Conservation (phyloP, 1,140 invertebrate species). For the Zaprionus ghesquierei region DNA sequence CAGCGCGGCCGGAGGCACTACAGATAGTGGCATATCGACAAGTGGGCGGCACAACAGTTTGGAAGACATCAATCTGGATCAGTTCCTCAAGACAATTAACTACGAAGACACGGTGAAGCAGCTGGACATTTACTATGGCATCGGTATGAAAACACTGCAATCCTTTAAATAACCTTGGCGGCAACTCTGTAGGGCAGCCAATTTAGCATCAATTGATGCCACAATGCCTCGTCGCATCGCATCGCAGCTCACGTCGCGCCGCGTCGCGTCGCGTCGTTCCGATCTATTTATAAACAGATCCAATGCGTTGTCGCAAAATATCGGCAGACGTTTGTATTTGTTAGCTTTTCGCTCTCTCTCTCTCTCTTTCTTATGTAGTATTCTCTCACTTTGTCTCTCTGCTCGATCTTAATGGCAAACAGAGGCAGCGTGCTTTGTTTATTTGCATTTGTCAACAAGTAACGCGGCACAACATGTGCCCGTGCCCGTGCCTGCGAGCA, state of each 20-base stretch:
- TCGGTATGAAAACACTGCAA: slow-evolving; percentile 85
- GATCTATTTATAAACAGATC: slow-evolving; percentile 64
- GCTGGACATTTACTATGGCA: slow-evolving; percentile 96
- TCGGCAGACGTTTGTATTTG: slow-evolving; percentile 29
- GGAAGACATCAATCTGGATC: slow-evolving; percentile 88
- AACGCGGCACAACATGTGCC: slow-evolving; percentile 13
- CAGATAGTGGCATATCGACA: slow-evolving; percentile 48
- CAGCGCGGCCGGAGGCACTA: slow-evolving; percentile 48
- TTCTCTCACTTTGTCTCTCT: background rate
- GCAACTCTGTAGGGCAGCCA: slow-evolving; percentile 49
- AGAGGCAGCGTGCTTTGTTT: slow-evolving; percentile 59
- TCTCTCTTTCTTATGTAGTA: background rate
- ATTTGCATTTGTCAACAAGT: slow-evolving; percentile 55
- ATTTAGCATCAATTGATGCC: slow-evolving; percentile 63
- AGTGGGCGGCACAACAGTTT: slow-evolving; percentile 85
- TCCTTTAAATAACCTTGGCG: slow-evolving; percentile 68
- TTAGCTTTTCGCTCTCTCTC: slow-evolving; percentile 11
- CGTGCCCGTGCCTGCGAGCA: slow-evolving; percentile 1
- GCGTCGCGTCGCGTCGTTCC: background rate
- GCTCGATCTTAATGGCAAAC: slow-evolving; percentile 43
- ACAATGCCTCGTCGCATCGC: slow-evolving; percentile 16
- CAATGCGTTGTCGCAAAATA: slow-evolving; percentile 34
- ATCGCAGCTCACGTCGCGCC: background rate
- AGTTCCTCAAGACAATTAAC: slow-evolving; percentile 91
- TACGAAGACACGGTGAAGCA: slow-evolving; percentile 95